A percentile compares a stretch with the other conserved stretches of the same genome.
These are phyloP conservation scores for Lepidurus apus DNA, from an alignment of 1,140 invertebrate genomes.

Conservation along the genomic window DNA sequence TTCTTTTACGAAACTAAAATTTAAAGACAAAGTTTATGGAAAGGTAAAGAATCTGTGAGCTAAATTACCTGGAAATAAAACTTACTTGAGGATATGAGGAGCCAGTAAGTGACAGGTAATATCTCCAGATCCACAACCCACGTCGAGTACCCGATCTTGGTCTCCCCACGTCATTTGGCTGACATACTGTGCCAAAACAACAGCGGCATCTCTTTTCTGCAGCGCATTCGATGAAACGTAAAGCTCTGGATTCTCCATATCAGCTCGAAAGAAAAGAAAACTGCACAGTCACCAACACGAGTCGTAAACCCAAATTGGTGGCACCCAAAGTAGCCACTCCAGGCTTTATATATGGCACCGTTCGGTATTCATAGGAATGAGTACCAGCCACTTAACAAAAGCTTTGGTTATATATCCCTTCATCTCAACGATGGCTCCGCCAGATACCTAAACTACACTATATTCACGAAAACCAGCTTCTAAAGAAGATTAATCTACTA, in stretches of 20 bases:
- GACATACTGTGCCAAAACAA: slow-evolving; percentile 60
- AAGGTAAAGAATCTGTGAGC: background rate
- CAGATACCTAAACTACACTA: background rate
- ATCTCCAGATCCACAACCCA: slow-evolving; percentile 71
- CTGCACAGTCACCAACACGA: slow-evolving; percentile 23
- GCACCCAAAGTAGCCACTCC: background rate
- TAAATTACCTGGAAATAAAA: background rate
- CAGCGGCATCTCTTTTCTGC: slow-evolving; percentile 60
- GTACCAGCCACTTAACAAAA: background rate
- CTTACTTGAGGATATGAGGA: slow-evolving; percentile 52
- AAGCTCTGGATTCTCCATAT: slow-evolving; percentile 58
- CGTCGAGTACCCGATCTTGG: slow-evolving; percentile 58
- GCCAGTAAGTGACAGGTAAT: slow-evolving; percentile 63
- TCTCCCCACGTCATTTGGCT: slow-evolving; percentile 54
- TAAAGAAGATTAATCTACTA: too few species aligned
- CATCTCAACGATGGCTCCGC: background rate
- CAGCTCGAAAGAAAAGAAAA: slow-evolving; percentile 1
- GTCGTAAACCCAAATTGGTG: background rate
- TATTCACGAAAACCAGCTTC: too few species aligned
- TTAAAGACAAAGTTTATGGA: background rate
- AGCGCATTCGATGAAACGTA: slow-evolving; percentile 59
- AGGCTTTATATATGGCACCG: background rate
- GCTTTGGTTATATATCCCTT: background rate
- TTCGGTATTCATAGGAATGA: background rate
- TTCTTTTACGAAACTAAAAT: background rate